Evolutionary conservation across 2,113 vertebrate species (phyloP), one percentile per base, ranked within the genome.

Genomic region (Nycticryphes semicollaris): DNA sequence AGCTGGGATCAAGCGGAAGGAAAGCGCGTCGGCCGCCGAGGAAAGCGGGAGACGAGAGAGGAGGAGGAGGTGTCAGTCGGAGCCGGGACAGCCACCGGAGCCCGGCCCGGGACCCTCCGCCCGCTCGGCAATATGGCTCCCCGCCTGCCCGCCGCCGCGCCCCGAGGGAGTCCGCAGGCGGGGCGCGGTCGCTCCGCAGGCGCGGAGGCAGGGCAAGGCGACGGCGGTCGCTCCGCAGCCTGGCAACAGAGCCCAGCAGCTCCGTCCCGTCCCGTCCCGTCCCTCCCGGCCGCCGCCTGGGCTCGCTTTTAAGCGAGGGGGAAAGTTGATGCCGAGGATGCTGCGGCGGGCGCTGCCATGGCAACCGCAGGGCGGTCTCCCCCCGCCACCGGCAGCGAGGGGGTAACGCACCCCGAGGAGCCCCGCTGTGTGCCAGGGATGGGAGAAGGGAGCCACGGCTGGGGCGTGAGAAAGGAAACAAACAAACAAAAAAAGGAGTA

Each of bases 281-380:
- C 30, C 21, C 30, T 17, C 22, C 1, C 21, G 14, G 41, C 33
- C 12, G 39, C 28, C 30, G 48, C 94, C 90, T 74, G 3, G 94
- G 93, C 92, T 93, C 41, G 94, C 96, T 92, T 83, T 91, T 3
- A 10, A 74, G 79, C 22, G 35, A 87, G 22, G 68, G 35, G 94
- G 77, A 96, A 96, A 98, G 97, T 98, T 97, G 97, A 93, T 86
- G 21, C 95, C 77, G 94, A 95, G 96, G 97, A 95, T 93, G 96
- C 84, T 57, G 97, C 93, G 56, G 90, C 74, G 47, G 67, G 67
- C 56, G 96, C 86, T 98, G 96, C 97, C 59, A 97, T 98, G 93
- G 97, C 86, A 97, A 98, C 97, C 3, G 84, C 91, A 59, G 94
- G 70, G 84, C 86, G 6, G 13, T 12, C 23, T 33, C 31, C 12